Base-by-base conservation (phyloP, 2,113 vertebrate species). In the Scalopus aquaticus region DNA sequence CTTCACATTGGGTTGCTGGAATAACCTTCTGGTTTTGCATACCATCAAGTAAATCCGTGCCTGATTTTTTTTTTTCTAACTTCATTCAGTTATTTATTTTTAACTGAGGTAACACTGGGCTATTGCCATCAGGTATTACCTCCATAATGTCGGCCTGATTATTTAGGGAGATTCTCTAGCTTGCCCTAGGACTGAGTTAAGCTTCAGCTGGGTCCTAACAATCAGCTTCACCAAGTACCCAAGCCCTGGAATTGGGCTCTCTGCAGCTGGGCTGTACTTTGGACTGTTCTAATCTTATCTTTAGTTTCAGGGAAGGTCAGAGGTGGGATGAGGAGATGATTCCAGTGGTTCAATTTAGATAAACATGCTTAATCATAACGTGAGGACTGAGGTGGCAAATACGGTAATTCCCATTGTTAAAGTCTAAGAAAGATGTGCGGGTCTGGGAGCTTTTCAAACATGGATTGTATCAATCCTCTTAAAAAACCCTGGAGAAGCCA, bases 21-120 rank as follows among this genome's bases (percentile, higher is more conserved):
- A 22, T 35, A 54, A 37, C 39, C 46, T 76, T 88, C 67, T 86
- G 62, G 44, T 9, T 44, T 91, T 88, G 80, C 72, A 80, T 60
- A 56, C 30, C 5, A 3, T 37, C 65, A 37, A 39, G 32, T 58
- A 49, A 84, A 85, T 42, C 60, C 49, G 67, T n/a, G 35, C 13
- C 56, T 74, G 67, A 20, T 51, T 67, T 46, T 51, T 86, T 54
- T 54, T 56, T 51, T 6, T 7, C 15, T 56, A 24, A 56, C 20
- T 56, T 56, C 19, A 22, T 56, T 56, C 20, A 56, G 20, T 56
- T 56, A 56, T 56, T 56, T 56, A 22, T 56, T 56, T 56, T 56
- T 22, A 56, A 22, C 54, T 56, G 20, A 56, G 54, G 8, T 56
- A 8, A 56, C 54, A 20, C 22, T 56, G 54, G 54, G 54, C 19